Percentiles rank a stretch among this genome's conserved stretches.
phyloP scores from a whole-genome alignment of 2,113 vertebrate species.

The Coregonus clupeaformis region DNA sequence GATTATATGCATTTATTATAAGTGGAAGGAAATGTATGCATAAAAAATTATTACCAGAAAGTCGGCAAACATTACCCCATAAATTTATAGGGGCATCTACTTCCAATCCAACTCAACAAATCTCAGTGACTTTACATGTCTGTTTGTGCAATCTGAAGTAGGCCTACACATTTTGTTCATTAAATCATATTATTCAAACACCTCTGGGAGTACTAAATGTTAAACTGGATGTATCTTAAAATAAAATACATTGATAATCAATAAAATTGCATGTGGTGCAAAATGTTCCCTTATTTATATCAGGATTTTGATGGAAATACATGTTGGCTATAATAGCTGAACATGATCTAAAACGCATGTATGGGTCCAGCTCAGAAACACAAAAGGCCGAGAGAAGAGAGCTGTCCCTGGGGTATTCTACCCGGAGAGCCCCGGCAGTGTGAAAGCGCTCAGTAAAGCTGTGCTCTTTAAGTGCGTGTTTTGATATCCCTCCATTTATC shows the following conservation, averaged over 20 bases:
- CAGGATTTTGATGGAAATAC: constrained; percentile 58
- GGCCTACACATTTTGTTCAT: background rate
- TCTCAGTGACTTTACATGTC: too few relatives aligned
- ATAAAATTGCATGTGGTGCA: background rate
- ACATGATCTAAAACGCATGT: constrained; percentile 56
- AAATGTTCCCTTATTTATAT: constrained; percentile 8
- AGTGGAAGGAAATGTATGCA: too few relatives aligned
- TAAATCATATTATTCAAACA: background rate
- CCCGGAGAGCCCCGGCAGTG: constrained; percentile 60
- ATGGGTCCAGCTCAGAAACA: constrained; percentile 61
- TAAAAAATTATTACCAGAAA: too few relatives aligned
- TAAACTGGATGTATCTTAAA: background rate
- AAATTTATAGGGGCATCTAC: too few relatives aligned
- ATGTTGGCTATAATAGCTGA: constrained; percentile 53
- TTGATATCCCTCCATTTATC: constrained; percentile 72
- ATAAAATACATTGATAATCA: background rate
- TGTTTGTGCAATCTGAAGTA: background rate
- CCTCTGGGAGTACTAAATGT: background rate
- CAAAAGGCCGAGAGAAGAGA: constrained; percentile 63
- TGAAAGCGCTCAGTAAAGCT: constrained; percentile 61
- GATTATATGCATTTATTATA: too few relatives aligned
- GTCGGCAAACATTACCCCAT: too few relatives aligned
- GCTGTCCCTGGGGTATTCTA: constrained; percentile 58
- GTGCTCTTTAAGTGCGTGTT: constrained; percentile 69
- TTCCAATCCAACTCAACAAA: too few relatives aligned